Percentiles rank a stretch among this genome's conserved stretches.
These are phyloP conservation scores for Ara ararauna DNA, from an alignment of 2,797 vertebrate species.

Conservation along the genomic window DNA sequence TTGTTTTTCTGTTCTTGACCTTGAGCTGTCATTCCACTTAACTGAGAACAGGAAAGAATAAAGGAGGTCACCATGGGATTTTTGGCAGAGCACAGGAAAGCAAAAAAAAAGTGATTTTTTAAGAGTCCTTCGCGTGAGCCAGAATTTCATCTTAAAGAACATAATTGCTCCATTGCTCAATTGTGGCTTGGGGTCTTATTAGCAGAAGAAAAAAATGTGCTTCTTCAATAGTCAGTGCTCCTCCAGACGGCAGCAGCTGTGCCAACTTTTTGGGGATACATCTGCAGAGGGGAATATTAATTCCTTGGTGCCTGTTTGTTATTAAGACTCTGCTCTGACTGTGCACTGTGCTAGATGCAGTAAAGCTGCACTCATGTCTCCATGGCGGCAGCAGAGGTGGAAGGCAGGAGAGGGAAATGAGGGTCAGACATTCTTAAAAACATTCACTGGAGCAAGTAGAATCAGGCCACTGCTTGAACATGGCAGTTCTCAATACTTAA, in stretches of 20 bases:
- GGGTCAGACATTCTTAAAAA: not conserved
- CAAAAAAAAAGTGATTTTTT: not conserved
- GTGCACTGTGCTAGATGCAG: not conserved
- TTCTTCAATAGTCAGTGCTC: not conserved
- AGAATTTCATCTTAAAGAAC: constrained; percentile 13
- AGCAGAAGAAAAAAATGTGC: not conserved
- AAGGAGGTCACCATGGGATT: not conserved
- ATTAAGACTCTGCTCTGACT: constrained; percentile 13
- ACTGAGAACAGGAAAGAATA: not conserved
- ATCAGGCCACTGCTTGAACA: not conserved
- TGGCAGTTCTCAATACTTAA: not conserved
- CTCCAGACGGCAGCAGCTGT: not conserved
- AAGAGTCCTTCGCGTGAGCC: constrained; percentile 14
- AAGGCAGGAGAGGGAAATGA: not conserved
- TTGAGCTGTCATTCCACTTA: not conserved
- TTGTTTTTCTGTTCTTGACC: not conserved
- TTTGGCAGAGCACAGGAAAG: not conserved
- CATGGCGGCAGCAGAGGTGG: rapidly evolving
- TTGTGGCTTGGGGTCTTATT: constrained; percentile 28
- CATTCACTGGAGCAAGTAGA: not conserved
- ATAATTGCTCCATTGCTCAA: not conserved
- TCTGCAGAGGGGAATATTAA: not conserved
- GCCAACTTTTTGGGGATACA: not conserved
- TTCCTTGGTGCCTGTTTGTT: not conserved
- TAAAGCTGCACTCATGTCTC: not conserved